Conservation (phyloP, 2,113 vertebrate species). For the Alectura lathami region DNA sequence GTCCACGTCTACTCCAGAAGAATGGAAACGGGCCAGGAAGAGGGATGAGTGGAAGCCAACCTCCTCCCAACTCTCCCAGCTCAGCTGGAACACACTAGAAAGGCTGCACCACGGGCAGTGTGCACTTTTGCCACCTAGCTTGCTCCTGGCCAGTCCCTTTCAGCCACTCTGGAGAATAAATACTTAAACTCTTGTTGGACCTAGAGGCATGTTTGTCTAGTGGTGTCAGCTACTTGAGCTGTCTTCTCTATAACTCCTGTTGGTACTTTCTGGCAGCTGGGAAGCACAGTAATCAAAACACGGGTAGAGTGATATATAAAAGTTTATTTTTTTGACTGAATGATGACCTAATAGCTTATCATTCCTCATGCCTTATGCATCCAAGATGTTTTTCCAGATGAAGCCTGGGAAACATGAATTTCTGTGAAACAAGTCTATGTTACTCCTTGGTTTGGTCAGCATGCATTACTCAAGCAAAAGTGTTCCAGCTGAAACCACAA, state of each 20-base stretch:
- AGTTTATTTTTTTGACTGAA: conserved; percentile 43
- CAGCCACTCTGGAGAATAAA: neutral
- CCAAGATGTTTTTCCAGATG: conserved; percentile 65
- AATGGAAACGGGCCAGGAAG: neutral
- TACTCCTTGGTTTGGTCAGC: conserved; percentile 25
- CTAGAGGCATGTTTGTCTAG: neutral
- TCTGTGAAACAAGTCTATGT: conserved; percentile 41
- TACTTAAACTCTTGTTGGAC: neutral
- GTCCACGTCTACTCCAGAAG: neutral
- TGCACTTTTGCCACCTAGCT: neutral
- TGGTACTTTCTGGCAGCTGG: conserved; percentile 45
- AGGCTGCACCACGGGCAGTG: neutral
- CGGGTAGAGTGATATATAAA: neutral
- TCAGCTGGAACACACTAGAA: neutral
- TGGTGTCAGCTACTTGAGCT: conserved; percentile 37
- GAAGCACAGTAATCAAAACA: conserved; percentile 49
- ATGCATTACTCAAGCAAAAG: conserved; percentile 34
- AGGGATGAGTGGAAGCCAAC: neutral
- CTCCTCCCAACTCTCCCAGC: neutral
- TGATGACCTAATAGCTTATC: conserved; percentile 64
- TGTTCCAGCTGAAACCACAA: conserved; percentile 56
- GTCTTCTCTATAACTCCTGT: neutral
- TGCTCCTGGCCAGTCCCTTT: neutral
- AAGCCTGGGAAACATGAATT: conserved; percentile 59
- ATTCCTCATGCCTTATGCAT: conserved; percentile 37